Conservation (phyloP, 2,797 vertebrate species). For the Smutsia gigantea region DNA sequence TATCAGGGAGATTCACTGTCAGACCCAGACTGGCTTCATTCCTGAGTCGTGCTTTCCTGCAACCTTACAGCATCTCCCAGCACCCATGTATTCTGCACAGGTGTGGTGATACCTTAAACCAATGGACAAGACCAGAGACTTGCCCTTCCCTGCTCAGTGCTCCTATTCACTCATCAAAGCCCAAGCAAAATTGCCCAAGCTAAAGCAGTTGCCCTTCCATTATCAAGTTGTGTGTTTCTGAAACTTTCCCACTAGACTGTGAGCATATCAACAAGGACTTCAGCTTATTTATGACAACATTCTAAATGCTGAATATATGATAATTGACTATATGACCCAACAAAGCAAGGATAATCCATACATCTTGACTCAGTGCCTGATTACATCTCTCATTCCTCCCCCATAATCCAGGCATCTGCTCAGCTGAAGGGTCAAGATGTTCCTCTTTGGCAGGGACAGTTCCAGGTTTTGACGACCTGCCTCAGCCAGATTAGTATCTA, state of each 20-base stretch:
- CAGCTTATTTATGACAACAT: not conserved
- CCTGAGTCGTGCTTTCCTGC: not conserved
- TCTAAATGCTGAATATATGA: not conserved
- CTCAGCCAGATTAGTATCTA: not conserved
- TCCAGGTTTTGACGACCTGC: conserved; percentile 17
- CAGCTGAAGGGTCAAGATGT: not conserved
- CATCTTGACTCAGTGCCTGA: not conserved
- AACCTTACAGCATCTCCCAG: not conserved
- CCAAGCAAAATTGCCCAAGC: not conserved
- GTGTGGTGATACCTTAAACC: not conserved
- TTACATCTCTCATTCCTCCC: not conserved
- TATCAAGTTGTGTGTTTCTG: not conserved
- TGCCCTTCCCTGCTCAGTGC: not conserved
- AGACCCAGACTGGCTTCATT: conserved; percentile 27
- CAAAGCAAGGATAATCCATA: not conserved
- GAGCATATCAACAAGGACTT: not conserved
- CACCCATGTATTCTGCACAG: not conserved
- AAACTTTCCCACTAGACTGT: not conserved
- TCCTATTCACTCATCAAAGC: conserved; percentile 39
- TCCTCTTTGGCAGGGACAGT: not conserved
- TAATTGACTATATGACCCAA: not conserved
- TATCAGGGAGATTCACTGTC: not conserved
- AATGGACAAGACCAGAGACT: not conserved
- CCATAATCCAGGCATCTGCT: not conserved
- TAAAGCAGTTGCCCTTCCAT: not conserved